A percentile compares a stretch with the other conserved stretches of the same genome.
Evolutionary conservation across 2,113 vertebrate genomes (phyloP).

Genomic region (Talpa occidentalis): DNA sequence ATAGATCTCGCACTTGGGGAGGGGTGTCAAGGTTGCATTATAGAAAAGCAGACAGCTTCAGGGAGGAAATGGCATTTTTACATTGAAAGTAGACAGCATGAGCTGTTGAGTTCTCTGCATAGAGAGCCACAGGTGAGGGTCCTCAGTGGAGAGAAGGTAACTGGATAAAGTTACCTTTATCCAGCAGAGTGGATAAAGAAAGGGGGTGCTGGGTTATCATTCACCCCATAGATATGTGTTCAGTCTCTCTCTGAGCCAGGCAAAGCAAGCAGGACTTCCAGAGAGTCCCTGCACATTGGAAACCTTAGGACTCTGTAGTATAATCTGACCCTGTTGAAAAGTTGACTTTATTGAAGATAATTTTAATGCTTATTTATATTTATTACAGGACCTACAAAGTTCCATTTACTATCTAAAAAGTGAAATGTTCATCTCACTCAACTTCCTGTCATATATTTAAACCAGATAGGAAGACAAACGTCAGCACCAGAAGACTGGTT

Average conservation of each 20-base stretch:
- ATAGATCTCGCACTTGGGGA: background rate
- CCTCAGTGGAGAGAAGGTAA: no score
- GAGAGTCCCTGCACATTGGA: background rate
- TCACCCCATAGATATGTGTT: background rate
- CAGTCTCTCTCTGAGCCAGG: background rate
- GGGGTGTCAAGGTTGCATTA: background rate
- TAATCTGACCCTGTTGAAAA: background rate
- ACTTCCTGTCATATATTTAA: background rate
- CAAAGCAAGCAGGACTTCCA: background rate
- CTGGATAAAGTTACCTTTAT: no score
- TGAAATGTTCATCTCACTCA: conserved; percentile 65
- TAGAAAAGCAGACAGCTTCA: background rate
- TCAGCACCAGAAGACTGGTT: background rate
- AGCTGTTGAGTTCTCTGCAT: background rate
- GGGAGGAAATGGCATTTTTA: background rate
- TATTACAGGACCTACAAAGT: background rate
- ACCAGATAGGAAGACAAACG: conserved; percentile 11
- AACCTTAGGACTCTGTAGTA: background rate
- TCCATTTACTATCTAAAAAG: conserved; percentile 39
- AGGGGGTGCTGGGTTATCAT: background rate
- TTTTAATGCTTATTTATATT: conserved; percentile 38
- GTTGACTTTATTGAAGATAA: background rate
- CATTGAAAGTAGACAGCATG: background rate
- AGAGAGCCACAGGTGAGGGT: background rate
- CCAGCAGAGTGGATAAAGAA: no score